These are phyloP conservation scores for Atherinosoma microstoma DNA, from an alignment of 2,797 vertebrate species.

Conservation along the genomic window DNA sequence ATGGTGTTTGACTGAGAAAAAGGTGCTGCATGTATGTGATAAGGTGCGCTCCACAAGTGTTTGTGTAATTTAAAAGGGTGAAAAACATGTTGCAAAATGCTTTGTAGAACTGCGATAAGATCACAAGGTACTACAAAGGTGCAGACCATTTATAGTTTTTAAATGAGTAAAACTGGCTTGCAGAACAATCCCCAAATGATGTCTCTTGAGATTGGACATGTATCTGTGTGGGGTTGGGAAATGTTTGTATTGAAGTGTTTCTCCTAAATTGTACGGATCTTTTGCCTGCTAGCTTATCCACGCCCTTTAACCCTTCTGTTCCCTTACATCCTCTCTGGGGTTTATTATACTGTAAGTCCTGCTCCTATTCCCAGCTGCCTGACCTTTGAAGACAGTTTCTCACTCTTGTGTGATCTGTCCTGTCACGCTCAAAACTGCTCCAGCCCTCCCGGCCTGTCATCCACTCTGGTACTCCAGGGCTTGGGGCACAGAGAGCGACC, in stretches of 20 bases:
- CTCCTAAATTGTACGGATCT: slow-evolving; percentile 3
- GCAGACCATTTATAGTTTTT: background rate
- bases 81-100: background rate
- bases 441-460: slow-evolving; percentile 49
- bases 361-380: slow-evolving; percentile 41
- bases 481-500: slow-evolving; percentile 23
- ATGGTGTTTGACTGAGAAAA: no score
- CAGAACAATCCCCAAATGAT: slow-evolving; percentile 9
- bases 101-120: background rate
- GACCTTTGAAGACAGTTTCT: slow-evolving; percentile 55
- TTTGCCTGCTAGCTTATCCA: slow-evolving; percentile 11
- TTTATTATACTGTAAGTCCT: slow-evolving; percentile 22
- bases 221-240: background rate
- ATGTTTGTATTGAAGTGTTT: background rate
- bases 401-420: slow-evolving; percentile 21
- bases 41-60: background rate
- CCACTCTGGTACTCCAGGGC: slow-evolving; percentile 56
- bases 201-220: background rate
- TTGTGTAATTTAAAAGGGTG: background rate
- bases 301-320: slow-evolving; percentile 23
- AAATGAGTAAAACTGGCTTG: slow-evolving; percentile 10
- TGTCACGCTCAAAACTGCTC: slow-evolving; percentile 14
- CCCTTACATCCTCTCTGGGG: slow-evolving; percentile 27
- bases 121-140: background rate
- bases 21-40: background rate